Base-by-base conservation (phyloP, 2,888 invertebrate species). In the Caenorhabditis sp. region DNA sequence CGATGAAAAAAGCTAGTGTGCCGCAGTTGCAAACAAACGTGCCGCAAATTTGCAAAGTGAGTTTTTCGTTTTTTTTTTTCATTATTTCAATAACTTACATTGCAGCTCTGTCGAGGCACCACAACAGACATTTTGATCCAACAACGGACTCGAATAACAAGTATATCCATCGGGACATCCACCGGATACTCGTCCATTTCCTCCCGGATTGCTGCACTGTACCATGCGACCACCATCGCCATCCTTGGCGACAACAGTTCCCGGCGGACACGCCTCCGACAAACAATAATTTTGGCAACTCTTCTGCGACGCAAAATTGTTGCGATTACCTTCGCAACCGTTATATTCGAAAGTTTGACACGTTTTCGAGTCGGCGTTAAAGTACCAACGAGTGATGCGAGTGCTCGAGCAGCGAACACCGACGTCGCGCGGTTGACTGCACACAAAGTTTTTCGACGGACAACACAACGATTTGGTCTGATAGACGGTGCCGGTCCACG, bases 51-150 rank as follows among this genome's bases (percentile, higher is more conserved):
- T n/a, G n/a, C n/a, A n/a, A n/a, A n/a, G n/a, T n/a, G n/a, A 31
- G 31, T 31, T 31, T 31, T 31, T 31, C 4, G 31, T 6, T 6
- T 6, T 31, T 10, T 31, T 6, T 4, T 31, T 31, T 10, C 31
- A n/a, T n/a, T n/a, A n/a, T n/a, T n/a, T n/a, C n/a, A n/a, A 10
- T 21, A 37, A 59, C 76, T 62, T 37, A 84, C 83, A 78, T 69
- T 86, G 86, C 37, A 85, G 75, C 58, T 85, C 85, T 1, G 83
- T 83, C 31, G 82, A 80, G 5, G 86, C 85, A 24, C 87, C 86
- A 66, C 87, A 87, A 73, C 87, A 87, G 31, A 87, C 86, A 66
- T 85, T 86, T 69, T 87, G 87, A 69, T 85, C 86, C 54, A 87
- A 79, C 19, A 86, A 79, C 54, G 83, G 83, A 0, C 80, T 79